phyloP scores from a whole-genome alignment of 1,140 invertebrate species.

The Hylaeus volcanicus region DNA sequence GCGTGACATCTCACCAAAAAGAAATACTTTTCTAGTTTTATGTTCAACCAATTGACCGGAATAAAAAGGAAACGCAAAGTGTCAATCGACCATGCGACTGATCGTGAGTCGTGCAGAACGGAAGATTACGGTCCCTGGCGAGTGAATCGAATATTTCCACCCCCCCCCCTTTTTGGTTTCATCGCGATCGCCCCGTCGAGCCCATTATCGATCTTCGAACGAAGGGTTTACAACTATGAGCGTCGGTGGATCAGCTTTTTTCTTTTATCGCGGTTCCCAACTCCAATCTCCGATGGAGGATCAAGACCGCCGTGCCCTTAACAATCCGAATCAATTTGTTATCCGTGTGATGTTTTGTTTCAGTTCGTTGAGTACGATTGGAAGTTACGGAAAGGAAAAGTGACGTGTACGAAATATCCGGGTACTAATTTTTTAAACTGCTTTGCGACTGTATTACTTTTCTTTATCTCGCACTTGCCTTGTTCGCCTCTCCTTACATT shows the following conservation, averaged over 20 bases:
- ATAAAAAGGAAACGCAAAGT: constrained; percentile 3
- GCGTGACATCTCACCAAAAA: too few species aligned
- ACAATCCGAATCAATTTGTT: constrained; percentile 22
- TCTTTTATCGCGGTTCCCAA: background rate
- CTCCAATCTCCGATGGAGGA: background rate
- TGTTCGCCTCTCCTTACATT: too few species aligned
- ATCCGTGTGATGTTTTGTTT: background rate
- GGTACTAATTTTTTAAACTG: too few species aligned
- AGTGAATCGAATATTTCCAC: constrained; percentile 19
- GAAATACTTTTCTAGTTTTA: too few species aligned
- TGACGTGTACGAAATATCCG: too few species aligned
- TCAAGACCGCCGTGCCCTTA: constrained; percentile 5
- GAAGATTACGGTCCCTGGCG: constrained; percentile 30
- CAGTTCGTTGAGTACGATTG: too few species aligned
- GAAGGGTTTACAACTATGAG: constrained; percentile 35
- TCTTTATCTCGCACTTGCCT: too few species aligned
- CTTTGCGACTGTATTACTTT: too few species aligned
- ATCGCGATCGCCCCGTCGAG: background rate
- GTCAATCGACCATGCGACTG: constrained; percentile 30
- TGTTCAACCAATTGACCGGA: too few species aligned
- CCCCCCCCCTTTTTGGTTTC: background rate
- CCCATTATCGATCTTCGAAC: constrained; percentile 30
- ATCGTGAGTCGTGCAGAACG: constrained; percentile 29
- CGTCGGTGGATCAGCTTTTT: background rate
- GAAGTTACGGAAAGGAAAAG: too few species aligned